Evolutionary conservation across 2,113 vertebrate genomes (phyloP).

Genomic region (Sardina pilchardus): DNA sequence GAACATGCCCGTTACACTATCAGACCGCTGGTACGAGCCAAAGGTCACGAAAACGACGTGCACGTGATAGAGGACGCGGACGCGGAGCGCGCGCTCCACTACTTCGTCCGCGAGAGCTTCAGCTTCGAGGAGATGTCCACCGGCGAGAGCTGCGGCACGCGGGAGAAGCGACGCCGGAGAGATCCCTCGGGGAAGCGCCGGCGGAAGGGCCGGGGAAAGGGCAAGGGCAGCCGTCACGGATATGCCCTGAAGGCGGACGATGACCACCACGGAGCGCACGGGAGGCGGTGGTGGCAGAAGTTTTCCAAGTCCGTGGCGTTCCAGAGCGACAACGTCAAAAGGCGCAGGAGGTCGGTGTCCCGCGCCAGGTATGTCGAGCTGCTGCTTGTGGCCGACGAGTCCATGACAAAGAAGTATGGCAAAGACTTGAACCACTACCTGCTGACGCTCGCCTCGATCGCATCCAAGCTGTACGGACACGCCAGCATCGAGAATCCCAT

Average conservation of each 20-base stretch:
- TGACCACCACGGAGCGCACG: constrained; percentile 22
- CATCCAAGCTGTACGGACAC: constrained; percentile 91
- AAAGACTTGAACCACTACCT: constrained; percentile 91
- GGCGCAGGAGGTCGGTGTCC: constrained; percentile 81
- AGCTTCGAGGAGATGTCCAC: constrained; percentile 77
- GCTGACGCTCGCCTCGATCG: constrained; percentile 90
- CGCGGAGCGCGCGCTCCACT: constrained; percentile 72
- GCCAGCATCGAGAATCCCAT: constrained; percentile 98
- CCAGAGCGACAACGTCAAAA: constrained; percentile 25
- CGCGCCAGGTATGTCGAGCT: constrained; percentile 93
- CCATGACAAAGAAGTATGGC: constrained; percentile 90
- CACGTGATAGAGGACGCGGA: constrained; percentile 77
- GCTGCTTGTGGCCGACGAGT: constrained; percentile 90
- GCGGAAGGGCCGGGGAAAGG: background rate
- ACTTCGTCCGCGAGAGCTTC: constrained; percentile 82
- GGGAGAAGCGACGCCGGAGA: constrained; percentile 57
- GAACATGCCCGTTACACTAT: constrained; percentile 82
- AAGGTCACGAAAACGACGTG: constrained; percentile 63
- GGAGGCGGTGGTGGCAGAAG: constrained; percentile 49
- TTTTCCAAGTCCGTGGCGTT: constrained; percentile 25
- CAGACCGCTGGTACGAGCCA: constrained; percentile 71
- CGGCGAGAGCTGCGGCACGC: constrained; percentile 68
- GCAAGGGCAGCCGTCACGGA: background rate
- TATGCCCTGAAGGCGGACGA: background rate
- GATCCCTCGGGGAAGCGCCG: constrained; percentile 39